A percentile compares a stretch with the other conserved stretches of the same genome.
Conservation (phyloP, 2,888 invertebrate genomes). For the Patella depressa region DNA sequence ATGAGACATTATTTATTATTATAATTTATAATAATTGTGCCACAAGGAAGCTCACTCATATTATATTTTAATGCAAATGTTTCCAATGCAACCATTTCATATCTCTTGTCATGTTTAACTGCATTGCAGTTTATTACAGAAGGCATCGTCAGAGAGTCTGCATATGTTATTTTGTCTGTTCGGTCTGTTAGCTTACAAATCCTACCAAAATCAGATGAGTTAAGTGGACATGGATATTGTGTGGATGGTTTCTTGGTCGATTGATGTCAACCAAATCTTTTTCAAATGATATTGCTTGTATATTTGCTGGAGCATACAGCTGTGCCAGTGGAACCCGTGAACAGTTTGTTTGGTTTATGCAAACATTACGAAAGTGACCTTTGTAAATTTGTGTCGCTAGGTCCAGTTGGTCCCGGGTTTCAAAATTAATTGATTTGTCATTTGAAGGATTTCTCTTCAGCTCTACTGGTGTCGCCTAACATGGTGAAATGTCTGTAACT, state of each 20-base stretch:
- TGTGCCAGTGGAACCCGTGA: background rate
- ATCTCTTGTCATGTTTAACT: background rate
- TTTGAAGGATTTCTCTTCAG: background rate
- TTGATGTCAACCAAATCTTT: background rate
- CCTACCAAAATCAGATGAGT: background rate
- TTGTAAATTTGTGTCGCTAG: background rate
- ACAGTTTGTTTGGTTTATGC: background rate
- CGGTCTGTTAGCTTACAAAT: background rate
- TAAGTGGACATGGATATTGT: background rate
- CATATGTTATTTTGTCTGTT: background rate
- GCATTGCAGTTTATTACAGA: background rate
- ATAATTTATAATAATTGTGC: background rate
- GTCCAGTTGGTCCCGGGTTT: background rate
- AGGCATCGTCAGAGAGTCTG: background rate
- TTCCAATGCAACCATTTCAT: background rate
- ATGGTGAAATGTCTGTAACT: too few relatives aligned
- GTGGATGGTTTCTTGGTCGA: too few relatives aligned
- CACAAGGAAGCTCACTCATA: background rate
- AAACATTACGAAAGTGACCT: background rate
- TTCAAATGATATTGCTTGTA: background rate
- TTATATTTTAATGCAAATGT: background rate
- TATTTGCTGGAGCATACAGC: background rate
- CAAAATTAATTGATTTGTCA: background rate
- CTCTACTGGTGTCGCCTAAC: too few relatives aligned
- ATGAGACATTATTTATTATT: too few relatives aligned